These are phyloP conservation scores for Nomia melanderi DNA, from an alignment of 1,140 invertebrate species.

Conservation along the genomic window DNA sequence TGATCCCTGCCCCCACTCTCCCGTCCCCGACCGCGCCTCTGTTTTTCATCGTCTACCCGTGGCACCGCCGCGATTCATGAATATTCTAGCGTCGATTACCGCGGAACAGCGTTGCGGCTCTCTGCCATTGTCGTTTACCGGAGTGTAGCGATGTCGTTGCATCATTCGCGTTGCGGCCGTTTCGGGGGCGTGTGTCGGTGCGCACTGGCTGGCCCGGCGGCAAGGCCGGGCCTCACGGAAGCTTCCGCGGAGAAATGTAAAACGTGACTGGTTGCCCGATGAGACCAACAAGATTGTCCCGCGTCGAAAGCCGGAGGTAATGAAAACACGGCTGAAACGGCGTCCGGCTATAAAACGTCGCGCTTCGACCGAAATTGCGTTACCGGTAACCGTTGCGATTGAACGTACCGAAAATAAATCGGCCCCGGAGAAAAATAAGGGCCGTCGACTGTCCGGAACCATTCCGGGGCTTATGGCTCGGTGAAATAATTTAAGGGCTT, in stretches of 20 bases:
- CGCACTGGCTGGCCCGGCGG: no score
- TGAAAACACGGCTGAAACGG: background rate
- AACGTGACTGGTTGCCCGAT: conserved; percentile 27
- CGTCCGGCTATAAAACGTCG: background rate
- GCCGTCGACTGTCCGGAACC: no score
- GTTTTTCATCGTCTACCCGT: conserved; percentile 25
- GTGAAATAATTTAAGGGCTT: no score
- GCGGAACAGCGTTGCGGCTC: conserved; percentile 42
- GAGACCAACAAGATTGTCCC: conserved; percentile 24
- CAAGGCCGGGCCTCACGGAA: background rate
- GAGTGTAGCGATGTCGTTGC: conserved; percentile 45
- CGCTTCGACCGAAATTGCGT: background rate
- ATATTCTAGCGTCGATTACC: conserved; percentile 70
- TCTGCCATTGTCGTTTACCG: conserved; percentile 67
- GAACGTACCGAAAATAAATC: background rate
- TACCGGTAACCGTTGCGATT: background rate
- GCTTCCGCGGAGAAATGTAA: conserved; percentile 31
- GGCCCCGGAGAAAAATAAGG: no score
- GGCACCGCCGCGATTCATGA: conserved; percentile 59
- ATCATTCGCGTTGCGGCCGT: conserved; percentile 38
- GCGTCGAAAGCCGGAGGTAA: conserved; percentile 2
- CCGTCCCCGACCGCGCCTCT: background rate
- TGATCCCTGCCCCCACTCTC: background rate
- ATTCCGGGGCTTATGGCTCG: no score
- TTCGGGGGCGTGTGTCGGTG: conserved; percentile 10